These are phyloP conservation scores for Megaceryle alcyon DNA, from an alignment of 2,797 vertebrate species.

Conservation along the genomic window DNA sequence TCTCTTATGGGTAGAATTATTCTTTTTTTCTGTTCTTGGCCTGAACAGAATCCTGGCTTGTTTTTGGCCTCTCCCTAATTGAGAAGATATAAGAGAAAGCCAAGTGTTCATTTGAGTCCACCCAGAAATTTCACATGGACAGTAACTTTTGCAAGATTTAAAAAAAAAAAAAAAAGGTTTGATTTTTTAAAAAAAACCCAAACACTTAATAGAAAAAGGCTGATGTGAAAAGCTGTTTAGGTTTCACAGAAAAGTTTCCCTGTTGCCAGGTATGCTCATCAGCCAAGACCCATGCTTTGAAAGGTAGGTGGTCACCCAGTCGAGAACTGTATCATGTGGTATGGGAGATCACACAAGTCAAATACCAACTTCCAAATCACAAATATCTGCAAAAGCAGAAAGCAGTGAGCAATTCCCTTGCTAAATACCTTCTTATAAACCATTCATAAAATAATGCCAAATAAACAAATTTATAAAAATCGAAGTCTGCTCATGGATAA, in stretches of 20 bases:
- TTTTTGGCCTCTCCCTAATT: background rate
- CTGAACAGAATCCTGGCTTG: background rate
- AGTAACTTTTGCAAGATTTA: background rate
- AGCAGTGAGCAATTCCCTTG: background rate
- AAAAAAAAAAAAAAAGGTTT: background rate
- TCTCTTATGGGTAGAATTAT: background rate
- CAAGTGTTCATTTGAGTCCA: background rate
- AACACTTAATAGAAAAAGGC: background rate
- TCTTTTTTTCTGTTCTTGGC: background rate
- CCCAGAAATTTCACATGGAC: background rate
- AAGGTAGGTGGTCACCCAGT: background rate
- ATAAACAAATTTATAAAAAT: constrained; percentile 62
- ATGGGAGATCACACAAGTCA: background rate
- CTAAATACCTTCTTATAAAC: constrained; percentile 22
- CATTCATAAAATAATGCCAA: constrained; percentile 29
- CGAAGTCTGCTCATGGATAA: constrained; percentile 43
- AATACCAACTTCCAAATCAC: background rate
- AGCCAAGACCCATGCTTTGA: background rate
- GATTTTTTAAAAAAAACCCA: background rate
- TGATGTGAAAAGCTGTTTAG: background rate
- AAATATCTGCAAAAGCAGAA: background rate
- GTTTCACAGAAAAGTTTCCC: background rate
- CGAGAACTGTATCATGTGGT: background rate
- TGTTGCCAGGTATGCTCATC: background rate
- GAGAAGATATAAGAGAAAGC: background rate